Evolutionary conservation across 1,140 invertebrate species (phyloP), one percentile per base, ranked within the genome.

Genomic region (Holotrichia oblita): DNA sequence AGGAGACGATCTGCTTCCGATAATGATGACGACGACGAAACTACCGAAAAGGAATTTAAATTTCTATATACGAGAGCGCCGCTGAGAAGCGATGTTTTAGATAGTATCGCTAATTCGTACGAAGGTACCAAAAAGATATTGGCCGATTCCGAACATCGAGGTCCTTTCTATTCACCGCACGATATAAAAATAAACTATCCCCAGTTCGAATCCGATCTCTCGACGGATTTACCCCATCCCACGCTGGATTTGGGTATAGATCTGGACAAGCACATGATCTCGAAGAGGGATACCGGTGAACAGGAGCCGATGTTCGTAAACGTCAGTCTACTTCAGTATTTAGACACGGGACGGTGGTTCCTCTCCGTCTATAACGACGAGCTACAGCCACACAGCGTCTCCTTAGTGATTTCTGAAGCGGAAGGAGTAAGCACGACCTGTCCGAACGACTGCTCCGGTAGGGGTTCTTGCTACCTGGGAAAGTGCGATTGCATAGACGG

Each of bases 401-500:
- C 93, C 69, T 89, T 96, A 85, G 89, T 95, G 76, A 93, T 96
- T 73, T 93, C 93, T 77, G 94, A 95, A 86, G 94, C 94, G 4
- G 94, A 96, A 87, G 95, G 94, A 17, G 92, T 97, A 6, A 94
- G 94, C 76, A 95, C 95, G 64, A 94, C 94, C 76, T 99, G 97
- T 87, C 95, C 94, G 3, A 96, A 97, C 83, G 96, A 99, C 85
- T 99, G 98, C 86, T 95, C 94, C 64, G 96, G 97, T 7, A 93
- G 97, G 80, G 98, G 98, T 41, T 96, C 96, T 40, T 99, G 98
- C 87, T 94, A 96, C 84, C 91, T 97, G 78, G 97, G 97, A 64
- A 96, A 96, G 87, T 99, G 98, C 86, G 93, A 96, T 84, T 99
- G 98, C 89, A 96, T 96, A 87, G 95, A 97, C 85, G 97, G 97